Evolutionary conservation across 2,113 vertebrate species (phyloP), one percentile per base, ranked within the genome.

Genomic region (Lampris incognitus): DNA sequence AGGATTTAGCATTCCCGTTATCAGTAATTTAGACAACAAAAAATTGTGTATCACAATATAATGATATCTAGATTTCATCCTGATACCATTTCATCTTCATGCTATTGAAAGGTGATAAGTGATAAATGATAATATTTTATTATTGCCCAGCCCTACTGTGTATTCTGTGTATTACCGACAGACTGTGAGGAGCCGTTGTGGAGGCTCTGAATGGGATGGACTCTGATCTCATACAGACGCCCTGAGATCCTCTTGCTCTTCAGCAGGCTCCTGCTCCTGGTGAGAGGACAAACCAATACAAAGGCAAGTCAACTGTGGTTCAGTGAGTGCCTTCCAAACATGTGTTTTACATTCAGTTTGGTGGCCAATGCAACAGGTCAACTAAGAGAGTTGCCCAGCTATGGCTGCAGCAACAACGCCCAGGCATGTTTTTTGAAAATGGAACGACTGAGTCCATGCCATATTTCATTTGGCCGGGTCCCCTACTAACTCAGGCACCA

Each of bases 241-340:
- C 95, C 95, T 62, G 97, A 98, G 86, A 99, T 93, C 87, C 97
- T 96, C 86, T 91, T 95, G 81, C 94, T 95, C 86, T 96, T 99
- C 91, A 97, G 94, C 69, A 98, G 87, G 88, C 97, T 97, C 85
- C 96, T 94, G 75, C 96, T 99, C 91, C 97, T 99, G 76, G 36
- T 70, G 78, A 69, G 38, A 61, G 80, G 65, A 4, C 80, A 66
- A 84, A 48, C 41, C 74, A 1, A 72, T 49, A 41, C 36, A 50
- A 67, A 72, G 9, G 3, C 11, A 42, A 11, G 39, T 6, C 59
- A 61, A 57, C 55, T 24, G 37, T 37, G n/a, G 55, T 24, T 0
- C 9, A 51, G 3, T 76, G 3, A 64, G 4, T 38, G 42, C 6
- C 8, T 1, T n/a, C 6, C 24, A 11, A 54, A 51, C 1, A 24